These are phyloP conservation scores for Oxyura jamaicensis DNA, from an alignment of 2,113 vertebrate genomes.

Conservation along the genomic window DNA sequence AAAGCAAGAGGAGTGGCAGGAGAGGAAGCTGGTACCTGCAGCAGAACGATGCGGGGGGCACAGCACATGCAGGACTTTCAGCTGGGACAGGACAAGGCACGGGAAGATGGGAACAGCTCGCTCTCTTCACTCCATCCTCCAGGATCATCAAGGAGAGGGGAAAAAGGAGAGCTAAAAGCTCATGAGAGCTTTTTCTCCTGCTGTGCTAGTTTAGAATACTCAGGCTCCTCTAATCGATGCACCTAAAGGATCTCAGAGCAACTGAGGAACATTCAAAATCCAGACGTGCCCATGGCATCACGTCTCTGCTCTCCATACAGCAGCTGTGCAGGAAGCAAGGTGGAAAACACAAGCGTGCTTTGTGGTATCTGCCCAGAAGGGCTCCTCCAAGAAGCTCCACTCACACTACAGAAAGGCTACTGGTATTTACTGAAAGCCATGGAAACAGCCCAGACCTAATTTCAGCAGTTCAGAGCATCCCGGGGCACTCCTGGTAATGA, in stretches of 20 bases:
- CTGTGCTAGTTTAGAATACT: not conserved
- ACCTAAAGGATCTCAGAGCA: not conserved
- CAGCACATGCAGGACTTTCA: not conserved
- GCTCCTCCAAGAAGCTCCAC: not conserved
- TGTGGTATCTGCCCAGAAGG: not conserved
- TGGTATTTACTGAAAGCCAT: slow-evolving; percentile 41
- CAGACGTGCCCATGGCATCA: rapidly evolving
- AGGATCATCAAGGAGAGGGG: not conserved
- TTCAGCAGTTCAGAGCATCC: slow-evolving; percentile 26
- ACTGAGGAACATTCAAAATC: not conserved
- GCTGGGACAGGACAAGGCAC: rapidly evolving
- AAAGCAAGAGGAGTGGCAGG: not conserved
- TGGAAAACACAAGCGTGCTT: not conserved
- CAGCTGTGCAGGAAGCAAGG: not conserved
- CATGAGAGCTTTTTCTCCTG: rapidly evolving
- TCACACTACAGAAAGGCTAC: not conserved
- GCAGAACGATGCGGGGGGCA: not conserved
- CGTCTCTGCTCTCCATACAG: not conserved
- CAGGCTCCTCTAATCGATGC: not conserved
- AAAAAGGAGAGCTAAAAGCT: not conserved
- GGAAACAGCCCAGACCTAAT: not conserved
- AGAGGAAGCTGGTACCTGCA: not conserved
- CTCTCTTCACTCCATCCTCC: not conserved
- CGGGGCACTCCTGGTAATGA: not conserved
- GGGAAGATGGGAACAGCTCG: not conserved